Conservation (phyloP, 2,797 vertebrate genomes). For the Amphiprion clarkii region DNA sequence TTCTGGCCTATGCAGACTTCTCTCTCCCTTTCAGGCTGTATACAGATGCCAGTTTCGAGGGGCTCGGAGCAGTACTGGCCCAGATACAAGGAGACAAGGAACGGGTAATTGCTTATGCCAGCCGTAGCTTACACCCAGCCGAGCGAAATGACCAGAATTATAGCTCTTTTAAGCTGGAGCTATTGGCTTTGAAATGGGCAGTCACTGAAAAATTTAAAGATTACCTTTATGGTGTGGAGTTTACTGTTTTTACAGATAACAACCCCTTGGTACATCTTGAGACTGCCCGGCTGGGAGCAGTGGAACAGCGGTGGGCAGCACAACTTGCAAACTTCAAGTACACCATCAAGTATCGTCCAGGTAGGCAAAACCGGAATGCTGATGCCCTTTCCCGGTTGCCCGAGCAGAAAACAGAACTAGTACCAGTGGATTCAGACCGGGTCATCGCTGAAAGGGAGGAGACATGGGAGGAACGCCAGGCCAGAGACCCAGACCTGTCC, state of each 20-base stretch:
- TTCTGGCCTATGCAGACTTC: no score
- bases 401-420: not conserved
- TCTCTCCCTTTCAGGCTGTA: no score
- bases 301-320: not conserved
- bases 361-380: constrained; percentile 1
- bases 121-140: not conserved
- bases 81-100: no score
- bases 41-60: no score
- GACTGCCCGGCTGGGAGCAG: not conserved
- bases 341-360: constrained; percentile 21
- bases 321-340: constrained; percentile 20
- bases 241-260: no score
- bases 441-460: no score
- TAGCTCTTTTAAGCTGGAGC: not conserved
- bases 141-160: no score
- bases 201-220: no score
- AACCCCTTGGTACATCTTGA: not conserved
- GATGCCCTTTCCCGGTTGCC: constrained; percentile 19
- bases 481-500: not conserved
- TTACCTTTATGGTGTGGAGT: no score
- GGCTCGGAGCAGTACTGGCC: no score
- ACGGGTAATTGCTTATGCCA: no score
- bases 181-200: no score
- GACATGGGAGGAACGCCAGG: not conserved
- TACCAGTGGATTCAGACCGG: not conserved